Evolutionary conservation across 2,113 vertebrate species (phyloP), one percentile per base, ranked within the genome.

Genomic region (Manacus vitellinus): DNA sequence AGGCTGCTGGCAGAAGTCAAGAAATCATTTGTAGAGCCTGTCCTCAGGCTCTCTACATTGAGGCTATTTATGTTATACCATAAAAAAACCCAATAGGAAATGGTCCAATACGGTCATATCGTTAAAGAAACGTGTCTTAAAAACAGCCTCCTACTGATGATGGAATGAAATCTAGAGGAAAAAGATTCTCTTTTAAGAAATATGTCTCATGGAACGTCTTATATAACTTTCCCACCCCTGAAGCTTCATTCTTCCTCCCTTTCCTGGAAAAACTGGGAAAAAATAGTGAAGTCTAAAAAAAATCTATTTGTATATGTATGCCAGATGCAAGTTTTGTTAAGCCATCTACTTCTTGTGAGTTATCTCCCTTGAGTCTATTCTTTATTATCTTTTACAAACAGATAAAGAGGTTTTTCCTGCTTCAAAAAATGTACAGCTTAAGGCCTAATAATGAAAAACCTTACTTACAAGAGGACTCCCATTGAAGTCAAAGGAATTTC

Each of bases 391-490:
- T 88, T 67, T 85, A 88, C 78, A 92, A 93, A 70, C 49, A 88
- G 89, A 88, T 83, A 79, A 89, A 93, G 49, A 82, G 81, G 61
- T 82, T 88, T 88, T 89, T 94, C 67, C 92, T 92, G 65, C 71
- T 93, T 94, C 21, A 91, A 81, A 83, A 92, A 86, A 85, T 78
- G 71, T 37, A 9, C 67, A 73, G 41, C 5, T 63, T 74, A 92
- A 55, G 52, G 72, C 24, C 59, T 22, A 71, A 28, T 66, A 43
- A 49, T 72, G 44, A 67, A 83, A 78, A 67, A 5, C 2, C 9
- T 66, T 73, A 22, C 39, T 86, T 79, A 21, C 9, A 70, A 39
- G 46, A 83, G 10, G 31, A 47, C 18, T 94, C 10, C 3, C 9
- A 19, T 18, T 73, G 74, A 91, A 94, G 27, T 30, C 31, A 94